These are phyloP conservation scores for Xenopus borealis DNA, from an alignment of 2,113 vertebrate genomes.

Conservation along the genomic window DNA sequence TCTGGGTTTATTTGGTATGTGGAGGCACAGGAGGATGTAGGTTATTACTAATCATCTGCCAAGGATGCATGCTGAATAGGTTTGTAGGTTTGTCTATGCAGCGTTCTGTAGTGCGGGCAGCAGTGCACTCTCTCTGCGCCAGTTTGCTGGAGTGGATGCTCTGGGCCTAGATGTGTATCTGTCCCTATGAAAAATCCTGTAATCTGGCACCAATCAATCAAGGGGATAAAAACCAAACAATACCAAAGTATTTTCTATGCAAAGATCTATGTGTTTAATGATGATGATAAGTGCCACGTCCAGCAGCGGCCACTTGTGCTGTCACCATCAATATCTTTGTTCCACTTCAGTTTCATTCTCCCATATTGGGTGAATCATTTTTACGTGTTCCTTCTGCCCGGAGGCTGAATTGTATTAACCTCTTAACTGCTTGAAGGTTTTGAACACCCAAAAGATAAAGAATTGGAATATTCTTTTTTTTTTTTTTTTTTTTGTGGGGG, in stretches of 20 bases:
- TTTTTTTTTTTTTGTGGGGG: background rate
- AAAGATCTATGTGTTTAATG: too few relatives aligned
- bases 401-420: conserved; percentile 2
- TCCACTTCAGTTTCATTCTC: conserved; percentile 14
- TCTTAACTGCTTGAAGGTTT: conserved; percentile 27
- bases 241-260: too few relatives aligned
- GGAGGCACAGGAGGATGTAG: conserved; percentile 20
- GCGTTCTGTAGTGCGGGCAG: background rate
- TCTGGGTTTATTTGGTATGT: background rate
- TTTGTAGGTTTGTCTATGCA: background rate
- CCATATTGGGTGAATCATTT: conserved; percentile 37
- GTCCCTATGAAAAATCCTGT: too few relatives aligned
- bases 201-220: too few relatives aligned
- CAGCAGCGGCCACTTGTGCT: background rate
- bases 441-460: conserved; percentile 8
- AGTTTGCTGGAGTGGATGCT: too few relatives aligned
- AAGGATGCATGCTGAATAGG: too few relatives aligned
- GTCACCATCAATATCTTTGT: conserved; percentile 14
- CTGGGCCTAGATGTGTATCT: too few relatives aligned
- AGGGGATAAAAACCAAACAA: too few relatives aligned
- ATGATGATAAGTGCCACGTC: too few relatives aligned
- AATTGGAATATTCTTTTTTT: conserved; percentile 2
- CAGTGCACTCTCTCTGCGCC: background rate
- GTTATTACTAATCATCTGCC: background rate
- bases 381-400: conserved; percentile 22